phyloP scores from a whole-genome alignment of 2,888 invertebrate genomes.

The Sphaerophoria taeniata region DNA sequence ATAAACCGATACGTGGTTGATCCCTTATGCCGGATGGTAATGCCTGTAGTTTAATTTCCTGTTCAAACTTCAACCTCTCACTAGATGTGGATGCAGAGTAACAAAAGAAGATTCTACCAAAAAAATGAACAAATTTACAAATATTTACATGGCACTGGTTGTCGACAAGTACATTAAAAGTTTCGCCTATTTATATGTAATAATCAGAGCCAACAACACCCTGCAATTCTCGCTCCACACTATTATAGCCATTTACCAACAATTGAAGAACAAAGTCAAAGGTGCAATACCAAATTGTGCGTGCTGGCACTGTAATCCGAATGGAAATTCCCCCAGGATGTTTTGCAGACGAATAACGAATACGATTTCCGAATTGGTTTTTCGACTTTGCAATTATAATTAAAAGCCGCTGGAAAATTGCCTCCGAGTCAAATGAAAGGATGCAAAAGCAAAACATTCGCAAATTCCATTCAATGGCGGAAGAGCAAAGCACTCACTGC shows the following conservation, averaged over 20 bases:
- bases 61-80: too few relatives aligned
- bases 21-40: background rate
- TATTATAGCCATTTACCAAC: too few relatives aligned
- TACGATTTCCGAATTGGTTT: background rate
- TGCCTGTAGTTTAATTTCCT: conserved; percentile 40
- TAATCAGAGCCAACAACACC: too few relatives aligned
- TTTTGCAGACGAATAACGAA: background rate
- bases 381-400: background rate
- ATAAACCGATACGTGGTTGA: too few relatives aligned
- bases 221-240: too few relatives aligned
- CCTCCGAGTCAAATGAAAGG: background rate
- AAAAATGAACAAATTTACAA: conserved; percentile 24
- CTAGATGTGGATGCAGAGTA: too few relatives aligned
- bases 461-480: background rate
- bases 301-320: background rate
- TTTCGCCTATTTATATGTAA: too few relatives aligned
- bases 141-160: conserved; percentile 38
- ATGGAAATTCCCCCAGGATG: background rate
- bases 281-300: too few relatives aligned
- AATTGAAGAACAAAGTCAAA: too few relatives aligned
- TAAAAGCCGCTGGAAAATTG: background rate
- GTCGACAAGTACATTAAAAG: background rate
- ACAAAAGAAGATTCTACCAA: too few relatives aligned
- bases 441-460: background rate
- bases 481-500: background rate